A percentile compares a stretch with the other conserved stretches of the same genome.
phyloP scores from a whole-genome alignment of 2,888 invertebrate species.

The Zygaena filipendulae region DNA sequence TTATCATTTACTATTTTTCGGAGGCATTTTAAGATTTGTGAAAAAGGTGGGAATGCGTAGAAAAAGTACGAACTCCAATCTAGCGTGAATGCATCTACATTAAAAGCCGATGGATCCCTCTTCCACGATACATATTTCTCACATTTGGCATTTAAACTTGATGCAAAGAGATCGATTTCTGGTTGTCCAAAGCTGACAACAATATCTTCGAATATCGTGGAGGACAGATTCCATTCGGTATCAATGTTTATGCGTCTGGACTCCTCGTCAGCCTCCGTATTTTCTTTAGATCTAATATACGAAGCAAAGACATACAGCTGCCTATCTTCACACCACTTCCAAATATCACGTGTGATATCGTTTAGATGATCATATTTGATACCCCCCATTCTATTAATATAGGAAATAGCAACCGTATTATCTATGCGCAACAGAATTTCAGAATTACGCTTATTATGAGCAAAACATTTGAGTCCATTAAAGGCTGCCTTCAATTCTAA shows the following conservation, averaged over 20 bases:
- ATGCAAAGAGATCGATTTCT: constrained; percentile 18
- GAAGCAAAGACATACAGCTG: constrained; percentile 1
- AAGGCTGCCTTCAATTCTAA: too few relatives aligned
- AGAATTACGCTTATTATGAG: too few relatives aligned
- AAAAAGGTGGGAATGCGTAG: constrained; percentile 19
- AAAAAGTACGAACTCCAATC: constrained; percentile 15
- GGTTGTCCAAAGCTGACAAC: constrained; percentile 11
- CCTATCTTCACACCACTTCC: constrained; percentile 8
- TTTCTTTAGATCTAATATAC: constrained; percentile 5
- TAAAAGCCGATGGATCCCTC: constrained; percentile 16
- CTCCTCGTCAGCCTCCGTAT: constrained; percentile 3
- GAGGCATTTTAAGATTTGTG: constrained; percentile 14
- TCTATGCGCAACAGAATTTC: too few relatives aligned
- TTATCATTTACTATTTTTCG: constrained; percentile 17
- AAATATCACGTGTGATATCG: constrained; percentile 1
- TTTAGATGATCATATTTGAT: constrained; percentile 2
- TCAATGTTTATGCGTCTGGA: constrained; percentile 4
- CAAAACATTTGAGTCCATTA: too few relatives aligned
- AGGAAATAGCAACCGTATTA: too few relatives aligned
- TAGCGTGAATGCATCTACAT: constrained; percentile 19
- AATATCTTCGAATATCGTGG: constrained; percentile 1
- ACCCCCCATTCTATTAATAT: not conserved
- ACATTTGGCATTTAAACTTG: constrained; percentile 18
- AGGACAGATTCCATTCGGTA: constrained; percentile 2
- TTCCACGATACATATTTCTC: constrained; percentile 16